phyloP scores from a whole-genome alignment of 2,113 vertebrate genomes.

The Merops nubicus region DNA sequence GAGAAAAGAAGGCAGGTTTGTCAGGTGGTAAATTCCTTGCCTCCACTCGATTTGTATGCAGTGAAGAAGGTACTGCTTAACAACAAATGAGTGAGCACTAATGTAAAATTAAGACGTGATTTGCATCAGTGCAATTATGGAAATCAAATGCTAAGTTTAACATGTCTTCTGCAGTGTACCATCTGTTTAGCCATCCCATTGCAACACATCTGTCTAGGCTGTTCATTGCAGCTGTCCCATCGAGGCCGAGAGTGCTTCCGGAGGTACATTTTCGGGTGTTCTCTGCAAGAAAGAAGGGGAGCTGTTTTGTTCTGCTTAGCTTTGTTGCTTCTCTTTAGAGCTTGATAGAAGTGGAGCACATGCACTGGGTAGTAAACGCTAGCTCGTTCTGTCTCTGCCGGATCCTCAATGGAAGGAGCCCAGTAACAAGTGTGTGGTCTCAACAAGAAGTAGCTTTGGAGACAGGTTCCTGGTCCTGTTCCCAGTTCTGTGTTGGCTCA shows the following conservation, averaged over 20 bases:
- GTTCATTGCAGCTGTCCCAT: background rate
- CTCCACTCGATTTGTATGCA: background rate
- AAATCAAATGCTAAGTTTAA: background rate
- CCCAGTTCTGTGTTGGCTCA: conserved; percentile 46
- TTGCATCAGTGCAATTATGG: background rate
- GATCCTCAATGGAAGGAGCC: background rate
- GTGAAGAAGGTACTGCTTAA: background rate
- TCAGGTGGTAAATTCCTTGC: background rate
- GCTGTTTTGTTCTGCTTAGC: background rate
- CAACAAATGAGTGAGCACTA: background rate
- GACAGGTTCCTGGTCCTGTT: conserved; percentile 59
- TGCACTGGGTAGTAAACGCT: background rate
- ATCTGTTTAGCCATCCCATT: background rate
- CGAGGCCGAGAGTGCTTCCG: background rate
- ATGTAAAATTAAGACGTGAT: background rate
- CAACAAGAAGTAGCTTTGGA: conserved; percentile 21
- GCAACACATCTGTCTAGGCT: background rate
- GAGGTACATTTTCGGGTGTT: background rate
- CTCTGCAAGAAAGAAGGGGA: background rate
- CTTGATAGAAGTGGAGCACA: background rate
- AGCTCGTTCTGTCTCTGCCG: background rate
- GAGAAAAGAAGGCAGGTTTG: background rate
- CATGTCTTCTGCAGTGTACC: background rate
- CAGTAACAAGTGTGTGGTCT: conserved; percentile 61
- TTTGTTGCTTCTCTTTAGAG: background rate